Percentiles rank a stretch among this genome's conserved stretches.
These are phyloP conservation scores for Lynx canadensis DNA, from an alignment of 2,113 vertebrate genomes.

Conservation along the genomic window DNA sequence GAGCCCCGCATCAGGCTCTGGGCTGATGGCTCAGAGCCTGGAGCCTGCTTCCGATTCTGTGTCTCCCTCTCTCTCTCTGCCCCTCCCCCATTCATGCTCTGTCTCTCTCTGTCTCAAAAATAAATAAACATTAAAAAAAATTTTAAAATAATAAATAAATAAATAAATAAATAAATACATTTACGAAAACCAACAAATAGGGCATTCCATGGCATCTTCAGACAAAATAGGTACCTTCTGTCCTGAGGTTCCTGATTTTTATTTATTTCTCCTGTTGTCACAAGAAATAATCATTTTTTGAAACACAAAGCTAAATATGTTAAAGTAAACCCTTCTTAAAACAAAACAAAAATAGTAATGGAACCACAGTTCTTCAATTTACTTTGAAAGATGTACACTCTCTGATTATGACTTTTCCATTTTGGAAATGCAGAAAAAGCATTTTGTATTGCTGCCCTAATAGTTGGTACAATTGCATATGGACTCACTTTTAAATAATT, in stretches of 20 bases:
- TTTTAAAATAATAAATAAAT: no score
- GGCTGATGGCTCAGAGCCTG: no score
- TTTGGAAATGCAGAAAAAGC: not conserved
- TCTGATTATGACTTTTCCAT: not conserved
- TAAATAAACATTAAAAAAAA: no score
- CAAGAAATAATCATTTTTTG: conserved; percentile 5
- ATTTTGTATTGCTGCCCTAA: not conserved
- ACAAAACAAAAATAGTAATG: not conserved
- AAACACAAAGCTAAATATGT: not conserved
- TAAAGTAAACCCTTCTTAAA: not conserved
- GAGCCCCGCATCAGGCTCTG: no score
- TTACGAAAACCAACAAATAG: not conserved
- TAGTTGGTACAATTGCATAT: not conserved
- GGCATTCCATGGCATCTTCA: not conserved
- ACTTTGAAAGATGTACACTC: not conserved
- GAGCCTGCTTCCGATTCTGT: no score
- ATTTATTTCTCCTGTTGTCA: conserved; percentile 2
- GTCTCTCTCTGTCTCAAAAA: no score
- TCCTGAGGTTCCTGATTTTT: conserved; percentile 21
- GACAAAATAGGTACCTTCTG: not conserved
- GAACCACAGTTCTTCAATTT: not conserved
- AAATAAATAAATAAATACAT: not conserved
- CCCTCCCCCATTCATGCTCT: no score
- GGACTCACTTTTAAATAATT: not conserved
- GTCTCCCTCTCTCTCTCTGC: no score